These are phyloP conservation scores for Phalacrocorax pelagicus DNA, from an alignment of 2,113 vertebrate genomes.

Conservation along the genomic window DNA sequence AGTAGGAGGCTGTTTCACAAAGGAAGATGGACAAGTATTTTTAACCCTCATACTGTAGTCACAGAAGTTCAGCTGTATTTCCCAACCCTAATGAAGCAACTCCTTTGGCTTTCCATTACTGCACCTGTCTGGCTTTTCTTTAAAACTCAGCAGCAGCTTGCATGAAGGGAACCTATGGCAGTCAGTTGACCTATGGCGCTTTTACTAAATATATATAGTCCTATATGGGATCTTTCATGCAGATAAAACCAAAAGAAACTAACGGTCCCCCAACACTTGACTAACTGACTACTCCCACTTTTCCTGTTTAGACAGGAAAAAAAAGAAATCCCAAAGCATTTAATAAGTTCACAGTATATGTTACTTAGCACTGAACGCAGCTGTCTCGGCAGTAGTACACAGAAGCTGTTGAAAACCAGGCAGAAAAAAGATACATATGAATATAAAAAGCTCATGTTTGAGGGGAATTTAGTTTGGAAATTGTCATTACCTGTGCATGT, in stretches of 20 bases:
- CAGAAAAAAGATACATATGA: background rate
- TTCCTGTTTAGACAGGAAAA: background rate
- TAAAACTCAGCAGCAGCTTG: background rate
- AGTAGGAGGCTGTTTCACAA: background rate
- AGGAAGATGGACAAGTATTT: background rate
- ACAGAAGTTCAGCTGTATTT: background rate
- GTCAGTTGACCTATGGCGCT: background rate
- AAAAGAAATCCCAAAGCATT: background rate
- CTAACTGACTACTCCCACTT: background rate
- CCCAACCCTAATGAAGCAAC: background rate
- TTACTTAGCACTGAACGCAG: background rate
- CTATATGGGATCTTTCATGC: background rate
- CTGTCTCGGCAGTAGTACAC: background rate
- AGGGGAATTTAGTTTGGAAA: background rate
- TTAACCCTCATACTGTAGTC: background rate
- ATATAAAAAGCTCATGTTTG: background rate
- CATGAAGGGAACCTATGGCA: background rate
- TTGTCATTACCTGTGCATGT: background rate
- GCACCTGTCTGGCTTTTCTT: background rate
- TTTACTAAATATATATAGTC: background rate
- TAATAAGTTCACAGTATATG: background rate
- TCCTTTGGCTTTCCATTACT: background rate
- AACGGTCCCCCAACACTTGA: background rate
- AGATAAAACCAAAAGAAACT: background rate
- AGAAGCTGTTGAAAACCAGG: background rate